Base-by-base conservation (phyloP, 2,888 invertebrate species). In the Trichacis sp. region DNA sequence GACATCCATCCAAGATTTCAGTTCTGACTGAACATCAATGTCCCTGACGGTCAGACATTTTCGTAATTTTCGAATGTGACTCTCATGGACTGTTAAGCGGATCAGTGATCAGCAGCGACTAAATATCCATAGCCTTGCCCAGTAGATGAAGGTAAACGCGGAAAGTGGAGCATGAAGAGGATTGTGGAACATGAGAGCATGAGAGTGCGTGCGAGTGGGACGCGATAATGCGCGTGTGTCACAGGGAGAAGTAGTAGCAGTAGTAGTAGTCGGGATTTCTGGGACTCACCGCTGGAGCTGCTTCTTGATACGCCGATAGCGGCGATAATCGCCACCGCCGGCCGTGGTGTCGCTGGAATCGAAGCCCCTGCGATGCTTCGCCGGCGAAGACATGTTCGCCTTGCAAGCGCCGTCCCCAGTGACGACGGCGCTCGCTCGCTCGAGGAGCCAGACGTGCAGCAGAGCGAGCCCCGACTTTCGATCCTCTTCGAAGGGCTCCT, bases 211-310 rank as follows among this genome's bases (percentile, higher is more conserved):
- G 14, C 47, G 53, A 55, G 55, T 62, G 36, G 51, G 48, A 50
- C n/a, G n/a, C 46, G 49, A 50, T 59, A 50, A 67, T 59, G 57
- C 58, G 54, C 64, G 48, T 63, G n/a, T 46, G 9, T 11, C 11
- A 20, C 17, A 14, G 4, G 17, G n/a, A 5, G 14, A 15, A 42
- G 17, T 17, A 3, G 42, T 2, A n/a, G 2, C 14, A 14, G 9
- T 42, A n/a, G n/a, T n/a, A n/a, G n/a, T n/a, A n/a, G n/a, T n/a
- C n/a, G n/a, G n/a, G n/a, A n/a, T n/a, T n/a, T 6, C n/a, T n/a
- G 53, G 40, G 62, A 81, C 81, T 82, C 78, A 81, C 81, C 77
- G 78, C 74, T 79, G n/a, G n/a, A n/a, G 79, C 73, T 75, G n/a
- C n/a, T n/a, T n/a, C n/a, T n/a, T n/a, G n/a, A n/a, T n/a, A n/a